Base-by-base conservation (phyloP, 35 echinoderm and acorn worm genomes). In the Amphiura filiformis region DNA sequence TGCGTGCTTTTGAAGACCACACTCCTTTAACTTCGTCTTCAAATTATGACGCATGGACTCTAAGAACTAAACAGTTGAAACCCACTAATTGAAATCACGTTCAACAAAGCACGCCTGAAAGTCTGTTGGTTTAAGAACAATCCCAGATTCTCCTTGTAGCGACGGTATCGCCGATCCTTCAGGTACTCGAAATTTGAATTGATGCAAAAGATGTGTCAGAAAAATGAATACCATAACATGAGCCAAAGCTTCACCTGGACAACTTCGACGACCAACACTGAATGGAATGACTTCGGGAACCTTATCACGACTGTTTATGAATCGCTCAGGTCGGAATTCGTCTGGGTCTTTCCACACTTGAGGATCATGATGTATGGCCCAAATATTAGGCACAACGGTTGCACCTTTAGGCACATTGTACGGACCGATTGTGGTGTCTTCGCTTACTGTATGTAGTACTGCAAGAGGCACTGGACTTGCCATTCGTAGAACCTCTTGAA, bases 201-300 rank as follows among this genome's bases (percentile, higher is more conserved):
- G 91, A 17, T 93, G 91, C 30, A 84, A 36, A 5, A 93, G 84
- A 37, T 76, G 64, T 11, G 85, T 93, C 44, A 93, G 88, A 7
- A 87, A 87, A 22, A 93, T 76, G 40, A 88, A 93, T 1, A 87
- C 39, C 81, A 88, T 86, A 65, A 84, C 88, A 36, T 87, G 56
- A 13, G 91, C 91, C 13, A 93, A 42, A 47, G 81, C 61, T 39
- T 88, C 86, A 15, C 91, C 91, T 26, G 42, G 80, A 83, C 91
- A 93, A 23, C 82, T 75, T 26, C 91, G 52, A 1, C 80, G 84
- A 47, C 91, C 91, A 70, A 70, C 26, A n/a, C 61, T 70, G 26
- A 70, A 70, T 70, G 61, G 61, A 4, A 15, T 70, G 17, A 70
- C 61, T 13, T 36, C 78, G 18, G 56, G 52, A 17, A 80, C 37